phyloP scores from a whole-genome alignment of 2,888 invertebrate species.

The Epicampocera succincta region DNA sequence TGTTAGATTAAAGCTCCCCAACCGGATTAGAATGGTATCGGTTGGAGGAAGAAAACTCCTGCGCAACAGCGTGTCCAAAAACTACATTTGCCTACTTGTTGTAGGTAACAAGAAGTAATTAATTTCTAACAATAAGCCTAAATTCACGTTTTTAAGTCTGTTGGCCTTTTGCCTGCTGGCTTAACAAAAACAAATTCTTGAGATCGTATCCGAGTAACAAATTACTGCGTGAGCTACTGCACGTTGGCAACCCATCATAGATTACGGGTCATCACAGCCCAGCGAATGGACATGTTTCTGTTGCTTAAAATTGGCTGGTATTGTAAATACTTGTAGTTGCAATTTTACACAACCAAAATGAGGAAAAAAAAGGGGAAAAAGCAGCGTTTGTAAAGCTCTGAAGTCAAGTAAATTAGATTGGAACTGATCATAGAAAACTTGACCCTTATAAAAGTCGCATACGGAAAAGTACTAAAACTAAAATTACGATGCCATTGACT shows the following conservation, averaged over 20 bases:
- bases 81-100: neutral
- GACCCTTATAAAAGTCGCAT: conserved; percentile 59
- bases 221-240: conserved; percentile 70
- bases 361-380: neutral
- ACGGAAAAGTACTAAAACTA: conserved; percentile 57
- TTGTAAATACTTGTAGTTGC: conserved; percentile 12
- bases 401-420: conserved; percentile 59
- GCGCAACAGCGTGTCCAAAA: too few relatives aligned
- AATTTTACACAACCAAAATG: neutral
- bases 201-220: conserved; percentile 63
- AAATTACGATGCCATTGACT: conserved; percentile 60
- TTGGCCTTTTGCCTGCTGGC: neutral
- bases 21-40: too few relatives aligned
- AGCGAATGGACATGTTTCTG: conserved; percentile 36
- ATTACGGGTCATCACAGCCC: conserved; percentile 59
- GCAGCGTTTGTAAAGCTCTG: too few relatives aligned
- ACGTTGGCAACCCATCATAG: conserved; percentile 67
- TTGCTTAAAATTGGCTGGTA: conserved; percentile 32
- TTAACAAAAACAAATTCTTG: conserved; percentile 20
- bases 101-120: conserved; percentile 33
- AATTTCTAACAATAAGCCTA: conserved; percentile 24
- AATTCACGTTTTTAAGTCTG: conserved; percentile 43
- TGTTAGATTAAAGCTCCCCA: too few relatives aligned
- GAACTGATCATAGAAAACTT: conserved; percentile 67
- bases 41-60: too few relatives aligned